Evolutionary conservation across 2,113 vertebrate species (phyloP).

Genomic region (Limanda limanda): DNA sequence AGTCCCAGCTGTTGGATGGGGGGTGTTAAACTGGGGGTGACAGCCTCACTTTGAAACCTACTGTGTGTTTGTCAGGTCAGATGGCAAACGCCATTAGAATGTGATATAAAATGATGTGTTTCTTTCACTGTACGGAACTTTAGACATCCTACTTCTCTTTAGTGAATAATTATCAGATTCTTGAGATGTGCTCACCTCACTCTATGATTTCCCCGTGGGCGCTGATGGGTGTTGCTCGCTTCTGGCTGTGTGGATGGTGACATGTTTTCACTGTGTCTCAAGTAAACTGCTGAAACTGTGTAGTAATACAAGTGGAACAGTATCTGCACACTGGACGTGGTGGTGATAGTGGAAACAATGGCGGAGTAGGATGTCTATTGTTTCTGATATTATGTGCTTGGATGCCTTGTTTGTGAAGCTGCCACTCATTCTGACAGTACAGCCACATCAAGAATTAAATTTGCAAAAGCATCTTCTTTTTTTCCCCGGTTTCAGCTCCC

Average conservation of each 20-base stretch:
- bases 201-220: slow-evolving; percentile 8
- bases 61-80: neutral
- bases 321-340: slow-evolving; percentile 18
- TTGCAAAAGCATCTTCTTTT: no score
- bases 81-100: no score
- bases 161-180: neutral
- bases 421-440: slow-evolving; percentile 21
- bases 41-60: no score
- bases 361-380: slow-evolving; percentile 31
- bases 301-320: neutral
- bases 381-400: slow-evolving; percentile 50
- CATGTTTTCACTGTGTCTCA: slow-evolving; percentile 9
- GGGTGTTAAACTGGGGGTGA: neutral
- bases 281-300: slow-evolving; percentile 21
- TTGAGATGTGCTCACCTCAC: slow-evolving; percentile 15
- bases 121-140: no score
- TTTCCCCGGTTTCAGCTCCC: neutral
- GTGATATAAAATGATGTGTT: no score
- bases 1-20: neutral
- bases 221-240: slow-evolving; percentile 20
- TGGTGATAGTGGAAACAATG: slow-evolving; percentile 8
- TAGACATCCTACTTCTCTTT: neutral
- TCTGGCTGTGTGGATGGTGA: slow-evolving; percentile 30
- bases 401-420: slow-evolving; percentile 31
- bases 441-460: neutral